These are phyloP conservation scores for Chaetura pelagica DNA, from an alignment of 2,113 vertebrate species.

Conservation along the genomic window DNA sequence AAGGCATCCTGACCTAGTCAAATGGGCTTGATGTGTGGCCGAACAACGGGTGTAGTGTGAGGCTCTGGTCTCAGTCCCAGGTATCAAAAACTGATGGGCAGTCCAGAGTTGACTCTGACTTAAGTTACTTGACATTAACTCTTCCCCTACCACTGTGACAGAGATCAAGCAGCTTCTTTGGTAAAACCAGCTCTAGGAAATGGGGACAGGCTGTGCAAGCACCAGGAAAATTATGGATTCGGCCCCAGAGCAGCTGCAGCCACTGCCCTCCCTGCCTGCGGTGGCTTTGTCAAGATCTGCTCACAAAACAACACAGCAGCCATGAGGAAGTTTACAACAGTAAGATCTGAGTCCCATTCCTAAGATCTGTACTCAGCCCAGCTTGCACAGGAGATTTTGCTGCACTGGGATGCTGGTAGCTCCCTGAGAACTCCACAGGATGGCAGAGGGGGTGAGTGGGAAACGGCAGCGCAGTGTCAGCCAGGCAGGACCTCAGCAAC, in stretches of 20 bases:
- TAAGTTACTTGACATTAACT: neutral
- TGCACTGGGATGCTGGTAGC: neutral
- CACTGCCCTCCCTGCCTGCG: fast-evolving
- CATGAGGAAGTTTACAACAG: neutral
- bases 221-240: neutral
- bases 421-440: neutral
- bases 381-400: neutral
- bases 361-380: neutral
- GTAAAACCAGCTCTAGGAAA: neutral
- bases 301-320: neutral
- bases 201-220: neutral
- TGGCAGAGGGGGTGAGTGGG: neutral
- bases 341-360: neutral
- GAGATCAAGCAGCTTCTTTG: neutral
- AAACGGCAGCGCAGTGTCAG: neutral
- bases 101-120: neutral
- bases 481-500: neutral
- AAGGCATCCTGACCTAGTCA: neutral
- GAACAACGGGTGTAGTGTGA: neutral
- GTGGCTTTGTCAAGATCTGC: neutral
- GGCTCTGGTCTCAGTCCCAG: neutral
- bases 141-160: neutral
- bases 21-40: neutral
- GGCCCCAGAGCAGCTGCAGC: neutral
- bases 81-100: neutral